Evolutionary conservation across 2,113 vertebrate species (phyloP), one percentile per base, ranked within the genome.

Genomic region (Hippopotamus amphibius): DNA sequence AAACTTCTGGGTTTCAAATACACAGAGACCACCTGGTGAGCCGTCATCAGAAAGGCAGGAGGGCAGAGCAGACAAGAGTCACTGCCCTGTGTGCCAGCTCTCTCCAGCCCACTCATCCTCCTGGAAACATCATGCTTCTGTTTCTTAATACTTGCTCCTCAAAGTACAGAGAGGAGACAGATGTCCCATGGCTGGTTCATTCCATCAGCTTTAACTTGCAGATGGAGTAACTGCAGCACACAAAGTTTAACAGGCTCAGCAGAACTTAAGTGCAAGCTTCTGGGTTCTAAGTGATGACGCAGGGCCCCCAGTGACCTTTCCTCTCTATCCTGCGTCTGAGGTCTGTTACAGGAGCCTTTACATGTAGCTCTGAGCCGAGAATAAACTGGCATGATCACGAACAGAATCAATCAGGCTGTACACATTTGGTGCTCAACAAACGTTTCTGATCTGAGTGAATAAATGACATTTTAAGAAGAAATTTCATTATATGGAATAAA

Each of bases 71-170:
- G 76, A 55, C 7, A 0, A 19, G 30, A 26, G 76, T 12, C 0
- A 7, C 2, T 2, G 14, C 6, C 13, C 65, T 21, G 0, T 0
- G 4, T 1, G 19, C 30, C 63, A 11, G 15, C 15, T 10, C 11
- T 21, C 46, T 50, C 33, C 19, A 7, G 16, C 17, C 50, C 50
- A 13, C 19, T 0, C 3, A 3, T 3, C 53, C 88, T 28, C 14
- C 22, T 1, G 0, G 2, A 17, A 14, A 53, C 2, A 3, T 2
- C 68, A 26, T 9, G n/a, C 30, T 4, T 11, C 15, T 1, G 26
- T 0, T 30, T 6, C 48, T 50, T 66, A 1, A 0, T 0, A 5
- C 33, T 11, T 59, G 84, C 95, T 19, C 7, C 1, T 4, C 61
- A 19, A n/a, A 48, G 43, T 17, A 15, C 37, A 61, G 0, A 48